Evolutionary conservation across 2,888 invertebrate species (phyloP).

Genomic region (Dicyrtomina minuta): DNA sequence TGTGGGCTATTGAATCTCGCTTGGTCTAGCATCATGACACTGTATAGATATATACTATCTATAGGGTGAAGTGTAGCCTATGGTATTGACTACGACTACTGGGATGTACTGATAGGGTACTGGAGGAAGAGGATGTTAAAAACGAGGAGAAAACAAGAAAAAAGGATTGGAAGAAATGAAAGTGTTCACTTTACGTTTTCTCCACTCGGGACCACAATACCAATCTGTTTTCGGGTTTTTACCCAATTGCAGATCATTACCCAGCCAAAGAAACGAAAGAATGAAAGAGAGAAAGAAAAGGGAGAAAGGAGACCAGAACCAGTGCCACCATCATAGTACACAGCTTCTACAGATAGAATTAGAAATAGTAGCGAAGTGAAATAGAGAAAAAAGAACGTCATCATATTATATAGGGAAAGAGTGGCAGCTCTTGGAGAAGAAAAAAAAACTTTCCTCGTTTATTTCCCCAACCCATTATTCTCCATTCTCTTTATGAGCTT

Average conservation of each 20-base stretch:
- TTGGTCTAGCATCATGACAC: too few relatives aligned
- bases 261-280: constrained; percentile 26
- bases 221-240: constrained; percentile 47
- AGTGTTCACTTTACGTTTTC: constrained; percentile 40
- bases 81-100: too few relatives aligned
- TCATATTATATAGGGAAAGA: constrained; percentile 12
- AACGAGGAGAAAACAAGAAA: constrained; percentile 14
- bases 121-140: constrained; percentile 2
- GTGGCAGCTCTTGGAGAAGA: neutral
- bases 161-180: constrained; percentile 33
- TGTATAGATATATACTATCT: too few relatives aligned
- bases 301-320: neutral
- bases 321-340: too few relatives aligned
- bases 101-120: too few relatives aligned
- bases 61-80: too few relatives aligned
- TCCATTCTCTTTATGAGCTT: constrained; percentile 47
- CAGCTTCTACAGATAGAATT: too few relatives aligned
- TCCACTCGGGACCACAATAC: constrained; percentile 37
- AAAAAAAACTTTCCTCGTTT: constrained; percentile 49
- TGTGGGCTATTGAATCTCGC: too few relatives aligned
- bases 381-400: neutral
- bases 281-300: constrained; percentile 11
- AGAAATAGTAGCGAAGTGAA: neutral
- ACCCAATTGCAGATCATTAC: constrained; percentile 49
- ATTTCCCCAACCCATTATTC: constrained; percentile 48